phyloP scores from a whole-genome alignment of 2,888 invertebrate genomes.

The Platypus cylindrus region DNA sequence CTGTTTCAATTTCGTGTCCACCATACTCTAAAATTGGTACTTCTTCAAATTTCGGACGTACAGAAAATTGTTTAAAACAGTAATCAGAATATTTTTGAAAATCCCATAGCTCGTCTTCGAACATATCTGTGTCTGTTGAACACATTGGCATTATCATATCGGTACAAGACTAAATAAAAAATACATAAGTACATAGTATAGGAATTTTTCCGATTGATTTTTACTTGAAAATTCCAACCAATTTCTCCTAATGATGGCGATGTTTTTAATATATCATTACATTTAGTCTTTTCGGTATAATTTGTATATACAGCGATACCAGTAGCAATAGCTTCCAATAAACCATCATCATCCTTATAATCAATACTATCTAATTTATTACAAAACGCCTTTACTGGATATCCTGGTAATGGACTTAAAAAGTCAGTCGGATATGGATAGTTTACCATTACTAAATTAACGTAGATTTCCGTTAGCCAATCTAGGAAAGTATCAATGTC shows the following conservation, averaged over 20 bases:
- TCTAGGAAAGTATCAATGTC: constrained; percentile 48
- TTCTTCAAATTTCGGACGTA: constrained; percentile 42
- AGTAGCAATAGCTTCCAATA: constrained; percentile 50
- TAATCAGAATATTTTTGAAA: constrained; percentile 32
- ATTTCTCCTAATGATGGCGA: constrained; percentile 48
- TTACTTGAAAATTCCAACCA: constrained; percentile 77
- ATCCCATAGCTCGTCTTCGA: constrained; percentile 65
- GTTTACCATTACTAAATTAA: constrained; percentile 84
- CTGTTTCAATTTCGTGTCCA: constrained; percentile 54
- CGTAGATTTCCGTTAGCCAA: constrained; percentile 62
- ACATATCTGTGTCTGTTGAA: constrained; percentile 61
- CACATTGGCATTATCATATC: constrained; percentile 98
- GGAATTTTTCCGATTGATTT: no score
- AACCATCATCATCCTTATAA: constrained; percentile 23
- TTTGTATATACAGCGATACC: constrained; percentile 70
- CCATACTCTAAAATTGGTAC: constrained; percentile 69
- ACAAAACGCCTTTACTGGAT: constrained; percentile 63
- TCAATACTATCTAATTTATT: constrained; percentile 34
- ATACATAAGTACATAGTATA: no score
- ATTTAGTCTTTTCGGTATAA: constrained; percentile 58
- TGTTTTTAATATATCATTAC: constrained; percentile 48
- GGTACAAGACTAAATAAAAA: constrained; percentile 61
- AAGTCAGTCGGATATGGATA: constrained; percentile 86
- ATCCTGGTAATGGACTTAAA: constrained; percentile 67
- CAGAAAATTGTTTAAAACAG: constrained; percentile 11